phyloP scores from a whole-genome alignment of 23 tunicate species.

The Trididemnum clinides region DNA sequence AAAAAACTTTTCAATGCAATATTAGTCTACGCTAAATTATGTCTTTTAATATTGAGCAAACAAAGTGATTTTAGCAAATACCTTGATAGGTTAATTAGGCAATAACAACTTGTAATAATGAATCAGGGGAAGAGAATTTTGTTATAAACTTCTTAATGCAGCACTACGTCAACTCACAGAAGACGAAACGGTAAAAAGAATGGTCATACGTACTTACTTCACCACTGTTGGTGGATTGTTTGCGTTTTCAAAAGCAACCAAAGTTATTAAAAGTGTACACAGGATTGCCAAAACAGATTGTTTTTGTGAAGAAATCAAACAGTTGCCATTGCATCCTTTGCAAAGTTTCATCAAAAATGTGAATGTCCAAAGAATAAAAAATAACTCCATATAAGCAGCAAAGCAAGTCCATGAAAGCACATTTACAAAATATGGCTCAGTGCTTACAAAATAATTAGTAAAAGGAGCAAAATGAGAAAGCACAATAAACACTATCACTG shows the following conservation, averaged over 20 bases:
- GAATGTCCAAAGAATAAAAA: background rate
- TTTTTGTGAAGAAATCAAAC: background rate
- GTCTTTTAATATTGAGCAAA: too few species aligned
- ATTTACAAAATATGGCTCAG: slow-evolving; percentile 47
- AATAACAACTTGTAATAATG: too few species aligned
- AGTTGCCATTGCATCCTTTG: background rate
- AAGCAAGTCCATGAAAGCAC: slow-evolving; percentile 55
- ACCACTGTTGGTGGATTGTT: slow-evolving; percentile 28
- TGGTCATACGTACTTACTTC: too few species aligned
- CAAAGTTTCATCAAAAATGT: background rate
- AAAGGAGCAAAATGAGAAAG: slow-evolving; percentile 49
- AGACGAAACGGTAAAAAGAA: too few species aligned
- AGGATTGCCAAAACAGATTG: background rate
- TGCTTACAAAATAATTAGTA: background rate
- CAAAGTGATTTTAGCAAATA: too few species aligned
- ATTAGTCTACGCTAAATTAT: too few species aligned
- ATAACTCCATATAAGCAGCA: slow-evolving; percentile 26
- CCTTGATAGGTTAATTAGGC: too few species aligned
- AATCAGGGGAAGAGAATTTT: too few species aligned
- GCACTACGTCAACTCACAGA: too few species aligned
- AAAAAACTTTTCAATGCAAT: too few species aligned
- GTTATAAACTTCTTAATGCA: too few species aligned
- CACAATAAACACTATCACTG: slow-evolving; percentile 12
- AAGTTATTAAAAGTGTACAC: background rate
- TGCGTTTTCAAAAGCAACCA: slow-evolving; percentile 14